These are phyloP conservation scores for Apodemia duryi DNA, from an alignment of 2,888 invertebrate genomes.

Conservation along the genomic window DNA sequence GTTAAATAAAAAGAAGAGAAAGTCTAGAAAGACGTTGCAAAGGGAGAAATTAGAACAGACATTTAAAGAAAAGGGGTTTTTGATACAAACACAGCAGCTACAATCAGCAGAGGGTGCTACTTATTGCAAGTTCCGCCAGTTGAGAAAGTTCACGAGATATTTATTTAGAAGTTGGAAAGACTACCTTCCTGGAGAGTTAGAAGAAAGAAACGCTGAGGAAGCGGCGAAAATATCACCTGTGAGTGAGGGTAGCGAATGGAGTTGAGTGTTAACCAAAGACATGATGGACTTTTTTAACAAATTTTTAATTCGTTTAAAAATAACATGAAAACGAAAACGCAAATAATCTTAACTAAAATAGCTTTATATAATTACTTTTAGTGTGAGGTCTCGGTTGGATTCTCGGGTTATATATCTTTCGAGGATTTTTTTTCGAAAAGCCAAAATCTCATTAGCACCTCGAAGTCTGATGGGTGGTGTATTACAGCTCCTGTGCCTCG, in stretches of 20 bases:
- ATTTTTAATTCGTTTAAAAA: background rate
- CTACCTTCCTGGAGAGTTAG: slow-evolving; percentile 89
- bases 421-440: too few relatives aligned
- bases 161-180: slow-evolving; percentile 96
- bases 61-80: slow-evolving; percentile 94
- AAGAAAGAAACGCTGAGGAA: slow-evolving; percentile 42
- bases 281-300: slow-evolving; percentile 5
- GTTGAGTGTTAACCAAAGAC: slow-evolving; percentile 37
- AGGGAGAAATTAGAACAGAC: slow-evolving; percentile 94
- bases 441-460: too few relatives aligned
- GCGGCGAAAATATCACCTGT: slow-evolving; percentile 35
- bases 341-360: background rate
- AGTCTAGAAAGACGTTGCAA: slow-evolving; percentile 89
- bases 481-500: too few relatives aligned
- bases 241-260: slow-evolving; percentile 43
- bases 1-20: slow-evolving; percentile 81
- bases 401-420: too few relatives aligned
- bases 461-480: too few relatives aligned
- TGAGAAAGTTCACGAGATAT: slow-evolving; percentile 94
- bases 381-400: too few relatives aligned
- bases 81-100: slow-evolving; percentile 95
- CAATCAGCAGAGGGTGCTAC: slow-evolving; percentile 96
- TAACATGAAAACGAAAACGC: background rate
- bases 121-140: slow-evolving; percentile 94
- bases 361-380: background rate